These are phyloP conservation scores for Haplotaxodon microlepis DNA, from an alignment of 2,113 vertebrate genomes.

Conservation along the genomic window DNA sequence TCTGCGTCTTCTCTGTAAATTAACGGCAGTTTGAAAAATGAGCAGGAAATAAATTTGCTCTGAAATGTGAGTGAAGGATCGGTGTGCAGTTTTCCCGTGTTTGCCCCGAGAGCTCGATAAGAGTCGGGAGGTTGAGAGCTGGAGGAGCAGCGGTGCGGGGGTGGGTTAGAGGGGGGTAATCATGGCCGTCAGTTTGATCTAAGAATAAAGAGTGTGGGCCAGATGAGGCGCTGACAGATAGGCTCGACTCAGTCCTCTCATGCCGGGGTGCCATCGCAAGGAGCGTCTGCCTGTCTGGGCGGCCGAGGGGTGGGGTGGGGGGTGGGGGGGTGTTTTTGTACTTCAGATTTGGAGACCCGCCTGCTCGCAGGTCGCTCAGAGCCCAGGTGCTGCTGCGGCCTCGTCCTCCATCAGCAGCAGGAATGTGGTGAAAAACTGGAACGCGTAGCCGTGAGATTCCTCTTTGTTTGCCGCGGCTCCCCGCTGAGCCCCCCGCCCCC, in stretches of 20 bases:
- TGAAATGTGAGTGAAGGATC: background rate
- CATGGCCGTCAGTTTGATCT: slow-evolving; percentile 65
- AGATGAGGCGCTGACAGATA: slow-evolving; percentile 70
- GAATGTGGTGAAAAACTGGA: slow-evolving; percentile 17
- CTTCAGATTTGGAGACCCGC: background rate
- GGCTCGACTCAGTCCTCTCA: slow-evolving; percentile 59
- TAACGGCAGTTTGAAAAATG: background rate
- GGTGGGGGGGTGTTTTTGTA: background rate
- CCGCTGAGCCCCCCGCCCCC: background rate
- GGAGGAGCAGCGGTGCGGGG: background rate
- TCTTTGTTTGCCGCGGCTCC: slow-evolving; percentile 9
- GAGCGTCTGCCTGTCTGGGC: slow-evolving; percentile 73
- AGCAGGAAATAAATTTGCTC: slow-evolving; percentile 19
- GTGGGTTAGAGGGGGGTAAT: slow-evolving; percentile 46
- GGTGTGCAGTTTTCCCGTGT: background rate
- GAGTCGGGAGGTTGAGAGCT: background rate
- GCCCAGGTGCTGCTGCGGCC: background rate
- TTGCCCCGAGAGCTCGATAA: slow-evolving; percentile 10
- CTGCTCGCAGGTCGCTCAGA: background rate
- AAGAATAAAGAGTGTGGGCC: slow-evolving; percentile 71
- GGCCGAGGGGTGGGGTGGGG: background rate
- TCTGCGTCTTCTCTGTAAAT: background rate
- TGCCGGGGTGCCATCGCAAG: slow-evolving; percentile 70
- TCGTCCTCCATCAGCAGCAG: slow-evolving; percentile 9
- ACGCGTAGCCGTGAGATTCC: background rate